phyloP scores from a whole-genome alignment of 1,140 invertebrate genomes.

The Nomia melanderi region DNA sequence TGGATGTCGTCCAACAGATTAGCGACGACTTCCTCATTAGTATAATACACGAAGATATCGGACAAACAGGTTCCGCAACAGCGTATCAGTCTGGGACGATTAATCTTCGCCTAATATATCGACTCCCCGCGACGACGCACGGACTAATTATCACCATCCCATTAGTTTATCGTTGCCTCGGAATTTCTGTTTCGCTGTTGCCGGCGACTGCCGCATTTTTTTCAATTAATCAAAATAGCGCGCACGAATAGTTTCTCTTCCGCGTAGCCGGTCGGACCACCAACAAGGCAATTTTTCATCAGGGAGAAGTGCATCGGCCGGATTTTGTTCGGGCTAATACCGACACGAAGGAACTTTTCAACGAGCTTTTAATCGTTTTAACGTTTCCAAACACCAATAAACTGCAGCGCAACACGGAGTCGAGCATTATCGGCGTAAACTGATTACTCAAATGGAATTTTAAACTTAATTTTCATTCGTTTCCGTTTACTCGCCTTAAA shows the following conservation, averaged over 20 bases:
- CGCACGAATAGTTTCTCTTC: not conserved
- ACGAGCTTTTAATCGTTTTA: not conserved
- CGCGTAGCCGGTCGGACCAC: not conserved
- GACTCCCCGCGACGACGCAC: not conserved
- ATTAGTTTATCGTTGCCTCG: conserved; percentile 21
- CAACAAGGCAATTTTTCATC: not conserved
- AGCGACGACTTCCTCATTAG: conserved; percentile 31
- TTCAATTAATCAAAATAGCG: conserved; percentile 1
- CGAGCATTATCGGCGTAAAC: too few species aligned
- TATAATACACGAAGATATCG: conserved; percentile 33
- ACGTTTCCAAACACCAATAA: not conserved
- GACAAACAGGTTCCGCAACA: conserved; percentile 20
- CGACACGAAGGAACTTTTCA: not conserved
- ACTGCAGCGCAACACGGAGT: too few species aligned
- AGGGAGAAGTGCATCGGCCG: not conserved
- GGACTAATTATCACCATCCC: conserved; percentile 26
- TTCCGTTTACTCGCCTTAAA: too few species aligned
- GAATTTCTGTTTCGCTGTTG: conserved; percentile 5
- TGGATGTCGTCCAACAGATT: conserved; percentile 34
- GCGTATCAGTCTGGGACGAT: conserved; percentile 11
- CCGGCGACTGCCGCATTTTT: not conserved
- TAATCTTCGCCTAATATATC: conserved; percentile 43
- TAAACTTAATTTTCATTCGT: too few species aligned
- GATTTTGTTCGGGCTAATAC: not conserved
- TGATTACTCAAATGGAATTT: too few species aligned